phyloP scores from a whole-genome alignment of 2,888 invertebrate species.

The Eupelmus urozonus region DNA sequence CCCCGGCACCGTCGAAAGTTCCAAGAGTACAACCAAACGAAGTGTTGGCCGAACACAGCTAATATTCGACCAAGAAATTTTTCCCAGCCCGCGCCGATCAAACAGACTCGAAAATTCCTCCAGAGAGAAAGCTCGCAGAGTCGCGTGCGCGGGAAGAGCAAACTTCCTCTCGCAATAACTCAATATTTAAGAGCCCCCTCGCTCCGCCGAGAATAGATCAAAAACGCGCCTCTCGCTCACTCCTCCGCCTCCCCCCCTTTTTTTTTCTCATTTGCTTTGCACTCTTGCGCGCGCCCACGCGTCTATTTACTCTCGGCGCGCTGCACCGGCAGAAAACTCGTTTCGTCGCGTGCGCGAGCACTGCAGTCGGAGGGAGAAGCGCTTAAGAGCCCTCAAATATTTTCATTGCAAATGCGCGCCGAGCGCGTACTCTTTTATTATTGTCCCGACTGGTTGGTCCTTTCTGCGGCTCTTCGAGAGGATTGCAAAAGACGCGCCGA shows the following conservation, averaged over 20 bases:
- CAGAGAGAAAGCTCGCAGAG: too few relatives aligned
- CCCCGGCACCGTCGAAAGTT: too few relatives aligned
- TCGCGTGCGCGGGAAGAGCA: too few relatives aligned
- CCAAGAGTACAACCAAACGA: too few relatives aligned
- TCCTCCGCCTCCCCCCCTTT: not conserved
- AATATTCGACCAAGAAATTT: too few relatives aligned
- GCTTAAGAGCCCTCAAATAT: constrained; percentile 20
- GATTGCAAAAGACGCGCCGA: not conserved
- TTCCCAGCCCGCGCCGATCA: too few relatives aligned
- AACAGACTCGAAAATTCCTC: too few relatives aligned
- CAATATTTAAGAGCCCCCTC: not conserved
- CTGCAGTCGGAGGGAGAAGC: not conserved
- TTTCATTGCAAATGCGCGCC: constrained; percentile 21
- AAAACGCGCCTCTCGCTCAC: constrained; percentile 5
- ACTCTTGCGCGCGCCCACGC: constrained; percentile 5
- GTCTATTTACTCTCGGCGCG: too few relatives aligned
- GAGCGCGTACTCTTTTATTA: not conserved
- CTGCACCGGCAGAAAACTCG: constrained; percentile 3
- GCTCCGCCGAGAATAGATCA: not conserved
- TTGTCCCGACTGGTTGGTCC: too few relatives aligned
- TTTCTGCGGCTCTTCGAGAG: not conserved
- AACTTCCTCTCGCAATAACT: constrained; percentile 7
- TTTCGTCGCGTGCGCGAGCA: not conserved
- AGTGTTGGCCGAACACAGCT: too few relatives aligned
- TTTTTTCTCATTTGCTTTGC: constrained; percentile 8